Conservation (phyloP, 2,113 vertebrate species). For the Sylvietta virens region DNA sequence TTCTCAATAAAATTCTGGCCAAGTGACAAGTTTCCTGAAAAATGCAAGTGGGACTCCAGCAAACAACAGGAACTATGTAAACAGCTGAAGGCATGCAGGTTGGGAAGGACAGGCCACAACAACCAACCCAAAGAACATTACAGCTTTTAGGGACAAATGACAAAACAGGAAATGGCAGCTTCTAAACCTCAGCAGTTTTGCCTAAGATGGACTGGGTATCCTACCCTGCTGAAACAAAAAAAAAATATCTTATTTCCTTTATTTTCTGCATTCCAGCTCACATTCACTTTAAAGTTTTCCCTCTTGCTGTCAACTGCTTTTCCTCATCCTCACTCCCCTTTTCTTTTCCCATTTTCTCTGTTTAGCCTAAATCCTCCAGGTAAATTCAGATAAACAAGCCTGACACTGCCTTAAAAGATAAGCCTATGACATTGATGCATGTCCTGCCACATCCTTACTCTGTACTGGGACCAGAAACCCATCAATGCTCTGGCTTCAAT, state of each 20-base stretch:
- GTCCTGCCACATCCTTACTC: background rate
- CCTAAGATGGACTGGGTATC: background rate
- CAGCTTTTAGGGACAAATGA: background rate
- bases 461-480: background rate
- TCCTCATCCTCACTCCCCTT: background rate
- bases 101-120: background rate
- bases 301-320: background rate
- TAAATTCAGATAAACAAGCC: background rate
- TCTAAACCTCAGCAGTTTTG: background rate
- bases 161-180: background rate
- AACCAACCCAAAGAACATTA: background rate
- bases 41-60: background rate
- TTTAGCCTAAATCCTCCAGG: background rate
- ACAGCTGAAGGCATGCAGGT: background rate
- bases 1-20: slow-evolving; percentile 9
- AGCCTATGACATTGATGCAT: background rate
- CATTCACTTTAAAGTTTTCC: background rate
- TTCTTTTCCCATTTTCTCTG: background rate
- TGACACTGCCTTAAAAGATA: background rate
- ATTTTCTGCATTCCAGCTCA: background rate
- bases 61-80: background rate
- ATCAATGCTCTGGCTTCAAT: background rate
- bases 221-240: background rate
- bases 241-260: background rate
- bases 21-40: slow-evolving; percentile 9